Percentiles rank a stretch among this genome's conserved stretches.
Conservation (phyloP, 1,140 invertebrate species). For the Uloborus diversus region DNA sequence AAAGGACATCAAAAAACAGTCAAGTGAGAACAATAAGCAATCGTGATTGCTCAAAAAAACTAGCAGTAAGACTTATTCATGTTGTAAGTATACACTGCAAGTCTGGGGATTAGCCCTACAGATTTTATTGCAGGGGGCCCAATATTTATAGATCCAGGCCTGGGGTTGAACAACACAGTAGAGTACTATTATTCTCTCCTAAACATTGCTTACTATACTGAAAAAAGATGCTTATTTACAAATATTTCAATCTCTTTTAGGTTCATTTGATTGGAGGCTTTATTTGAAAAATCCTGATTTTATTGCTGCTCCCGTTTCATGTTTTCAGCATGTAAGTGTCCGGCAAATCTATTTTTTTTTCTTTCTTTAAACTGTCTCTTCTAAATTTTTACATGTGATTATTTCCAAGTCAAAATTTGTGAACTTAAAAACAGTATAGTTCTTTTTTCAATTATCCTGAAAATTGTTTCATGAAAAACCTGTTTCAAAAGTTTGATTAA, state of each 20-base stretch:
- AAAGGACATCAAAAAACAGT: too few species aligned
- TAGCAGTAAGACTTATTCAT: too few species aligned
- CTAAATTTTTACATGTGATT: background rate
- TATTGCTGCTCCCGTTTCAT: conserved; percentile 85
- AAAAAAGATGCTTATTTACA: too few species aligned
- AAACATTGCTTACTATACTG: too few species aligned
- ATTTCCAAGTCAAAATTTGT: conserved; percentile 5
- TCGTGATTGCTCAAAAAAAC: too few species aligned
- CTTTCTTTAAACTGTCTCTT: background rate
- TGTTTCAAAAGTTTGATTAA: background rate
- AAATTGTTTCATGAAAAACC: background rate
- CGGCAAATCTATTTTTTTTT: background rate
- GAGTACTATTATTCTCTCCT: too few species aligned
- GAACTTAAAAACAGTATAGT: background rate
- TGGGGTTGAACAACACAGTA: too few species aligned
- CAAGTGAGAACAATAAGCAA: too few species aligned
- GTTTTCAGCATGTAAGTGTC: conserved; percentile 82
- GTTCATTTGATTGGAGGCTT: conserved; percentile 75
- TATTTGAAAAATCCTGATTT: conserved; percentile 80
- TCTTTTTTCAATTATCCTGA: conserved; percentile 5
- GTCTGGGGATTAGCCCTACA: too few species aligned
- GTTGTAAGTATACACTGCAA: too few species aligned
- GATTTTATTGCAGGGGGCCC: too few species aligned
- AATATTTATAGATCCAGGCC: too few species aligned
- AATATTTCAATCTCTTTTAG: conserved; percentile 11